Base-by-base conservation (phyloP, 2,797 vertebrate genomes). In the Lepus oiostolus region DNA sequence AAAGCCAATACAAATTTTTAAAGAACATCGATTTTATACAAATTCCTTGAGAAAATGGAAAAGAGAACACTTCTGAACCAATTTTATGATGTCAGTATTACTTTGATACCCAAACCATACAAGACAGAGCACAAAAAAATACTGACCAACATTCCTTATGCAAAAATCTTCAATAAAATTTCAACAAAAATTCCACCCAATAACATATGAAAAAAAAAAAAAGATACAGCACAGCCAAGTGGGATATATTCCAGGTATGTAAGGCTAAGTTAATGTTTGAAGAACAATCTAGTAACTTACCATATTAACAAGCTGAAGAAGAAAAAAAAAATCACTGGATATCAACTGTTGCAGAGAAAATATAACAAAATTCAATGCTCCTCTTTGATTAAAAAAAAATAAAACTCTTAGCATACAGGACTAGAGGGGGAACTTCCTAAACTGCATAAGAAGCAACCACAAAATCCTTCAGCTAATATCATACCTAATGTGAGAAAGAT, bases 11-110 rank as follows among this genome's bases (percentile, higher is more conserved):
- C 2, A 5, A 84, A 89, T 19, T 77, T 88, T 70, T 21, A 75
- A 95, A 91, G 62, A 80, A 87, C 30, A 83, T 38, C 9, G 94
- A 68, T 84, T 71, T 58, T 58, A 90, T 7, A 74, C 8, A 89
- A 71, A 79, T 24, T 96, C 71, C 91, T 82, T 12, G 50, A 87
- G 71, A 83, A 77, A 85, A 85, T 5, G 38, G 35, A 83, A 1
- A 28, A 82, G 14, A 16, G 13, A 62, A 80, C 12, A 85, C 8
- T 84, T 50, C 19, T 30, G 35, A 75, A 67, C 5, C 62, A 28
- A 30, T 62, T 88, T 85, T 76, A 74, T 47, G 50, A 68, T 13
- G 60, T 32, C 47, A 75, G 8, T 90, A 70, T 68, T 79, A 92
- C 24, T 87, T 14, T 60, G 60, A 92, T 62, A 67, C 30, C 7